These are phyloP conservation scores for Dolichotis patagonum DNA, from an alignment of 2,113 vertebrate genomes.

Conservation along the genomic window DNA sequence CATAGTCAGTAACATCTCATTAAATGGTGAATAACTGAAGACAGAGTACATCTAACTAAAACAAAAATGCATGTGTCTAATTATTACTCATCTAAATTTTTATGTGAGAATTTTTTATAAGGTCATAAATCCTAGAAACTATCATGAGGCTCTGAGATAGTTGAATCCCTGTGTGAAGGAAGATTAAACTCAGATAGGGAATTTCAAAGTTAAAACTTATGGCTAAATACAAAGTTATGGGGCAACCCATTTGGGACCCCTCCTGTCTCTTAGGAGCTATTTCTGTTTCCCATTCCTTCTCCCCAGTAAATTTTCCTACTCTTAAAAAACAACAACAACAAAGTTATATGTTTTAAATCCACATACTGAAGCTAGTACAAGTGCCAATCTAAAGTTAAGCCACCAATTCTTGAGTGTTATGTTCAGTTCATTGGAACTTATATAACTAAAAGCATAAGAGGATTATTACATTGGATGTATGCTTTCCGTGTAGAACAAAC, in stretches of 20 bases:
- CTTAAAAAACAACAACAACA: too few relatives aligned
- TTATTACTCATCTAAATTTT: slow-evolving; percentile 75
- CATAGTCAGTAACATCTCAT: slow-evolving; percentile 55
- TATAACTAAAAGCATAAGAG: slow-evolving; percentile 62
- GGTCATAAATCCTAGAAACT: slow-evolving; percentile 72
- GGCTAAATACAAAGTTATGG: slow-evolving; percentile 56
- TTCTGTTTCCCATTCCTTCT: too few relatives aligned
- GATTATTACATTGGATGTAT: slow-evolving; percentile 9
- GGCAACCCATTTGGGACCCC: slow-evolving; percentile 42
- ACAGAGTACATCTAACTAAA: slow-evolving; percentile 78
- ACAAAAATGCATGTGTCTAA: slow-evolving; percentile 68
- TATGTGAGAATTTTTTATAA: slow-evolving; percentile 72
- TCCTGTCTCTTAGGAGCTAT: slow-evolving; percentile 72
- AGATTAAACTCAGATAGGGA: slow-evolving; percentile 51
- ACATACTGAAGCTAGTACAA: slow-evolving; percentile 53
- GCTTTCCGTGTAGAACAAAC: slow-evolving; percentile 73
- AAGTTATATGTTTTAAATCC: slow-evolving; percentile 26
- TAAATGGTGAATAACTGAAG: slow-evolving; percentile 81
- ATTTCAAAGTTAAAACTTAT: slow-evolving; percentile 72
- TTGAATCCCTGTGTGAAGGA: slow-evolving; percentile 66
- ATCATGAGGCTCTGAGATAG: slow-evolving; percentile 62
- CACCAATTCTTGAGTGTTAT: slow-evolving; percentile 79
- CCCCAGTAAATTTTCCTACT: too few relatives aligned
- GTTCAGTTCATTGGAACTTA: slow-evolving; percentile 70
- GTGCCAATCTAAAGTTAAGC: slow-evolving; percentile 77